phyloP scores from a whole-genome alignment of 1,140 invertebrate species.

The Vanessa atalanta region DNA sequence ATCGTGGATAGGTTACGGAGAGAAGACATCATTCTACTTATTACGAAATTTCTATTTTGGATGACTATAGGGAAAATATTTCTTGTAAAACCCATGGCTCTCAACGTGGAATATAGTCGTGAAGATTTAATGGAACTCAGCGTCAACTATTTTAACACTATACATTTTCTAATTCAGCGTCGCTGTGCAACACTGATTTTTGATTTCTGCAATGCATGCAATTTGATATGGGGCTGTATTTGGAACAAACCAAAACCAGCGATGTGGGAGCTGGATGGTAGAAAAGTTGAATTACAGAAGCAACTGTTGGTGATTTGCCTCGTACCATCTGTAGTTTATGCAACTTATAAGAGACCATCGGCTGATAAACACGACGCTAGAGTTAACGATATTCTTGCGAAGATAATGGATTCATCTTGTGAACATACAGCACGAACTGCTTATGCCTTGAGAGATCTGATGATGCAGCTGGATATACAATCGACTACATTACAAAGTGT shows the following conservation, averaged over 20 bases:
- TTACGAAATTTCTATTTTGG: slow-evolving; percentile 59
- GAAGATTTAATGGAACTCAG: slow-evolving; percentile 63
- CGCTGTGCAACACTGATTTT: slow-evolving; percentile 50
- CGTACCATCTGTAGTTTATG: slow-evolving; percentile 81
- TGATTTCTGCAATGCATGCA: slow-evolving; percentile 60
- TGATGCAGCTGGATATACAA: slow-evolving; percentile 76
- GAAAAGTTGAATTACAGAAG: slow-evolving; percentile 61
- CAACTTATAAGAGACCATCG: slow-evolving; percentile 60
- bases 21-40: slow-evolving; percentile 49
- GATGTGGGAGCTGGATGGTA: slow-evolving; percentile 35
- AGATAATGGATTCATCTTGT: slow-evolving; percentile 83
- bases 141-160: slow-evolving; percentile 61
- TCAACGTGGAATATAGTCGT: slow-evolving; percentile 44
- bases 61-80: slow-evolving; percentile 56
- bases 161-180: slow-evolving; percentile 53
- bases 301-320: slow-evolving; percentile 83
- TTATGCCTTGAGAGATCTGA: slow-evolving; percentile 82
- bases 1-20: slow-evolving; percentile 53
- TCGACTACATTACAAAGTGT: slow-evolving; percentile 84
- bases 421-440: slow-evolving; percentile 83
- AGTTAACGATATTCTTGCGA: slow-evolving; percentile 84
- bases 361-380: slow-evolving; percentile 72
- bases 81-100: slow-evolving; percentile 46
- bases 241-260: slow-evolving; percentile 46
- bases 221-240: slow-evolving; percentile 56